A percentile compares a stretch with the other conserved stretches of the same genome.
Conservation (phyloP, 2,113 vertebrate genomes). For the Polypterus bichir region DNA sequence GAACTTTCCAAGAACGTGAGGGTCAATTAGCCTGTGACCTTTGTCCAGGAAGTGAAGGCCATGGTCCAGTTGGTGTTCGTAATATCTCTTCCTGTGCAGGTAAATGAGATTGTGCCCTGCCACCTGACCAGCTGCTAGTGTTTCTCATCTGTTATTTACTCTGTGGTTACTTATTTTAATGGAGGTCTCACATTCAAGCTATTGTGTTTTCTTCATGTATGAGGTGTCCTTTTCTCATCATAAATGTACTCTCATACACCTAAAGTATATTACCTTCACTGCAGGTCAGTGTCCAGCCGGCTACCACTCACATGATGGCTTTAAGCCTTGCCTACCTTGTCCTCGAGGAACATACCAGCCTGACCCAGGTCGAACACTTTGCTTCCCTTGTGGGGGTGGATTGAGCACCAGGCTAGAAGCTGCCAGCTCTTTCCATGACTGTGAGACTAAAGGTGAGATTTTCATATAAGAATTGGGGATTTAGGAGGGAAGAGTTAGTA, state of each 20-base stretch:
- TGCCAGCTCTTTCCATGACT: slow-evolving; percentile 85
- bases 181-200: too few species aligned
- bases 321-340: slow-evolving; percentile 82
- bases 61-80: slow-evolving; percentile 72
- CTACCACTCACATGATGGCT: slow-evolving; percentile 75
- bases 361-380: slow-evolving; percentile 75
- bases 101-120: slow-evolving; percentile 25
- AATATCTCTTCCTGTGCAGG: slow-evolving; percentile 85
- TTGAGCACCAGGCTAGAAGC: slow-evolving; percentile 81
- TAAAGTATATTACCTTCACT: neutral
- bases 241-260: too few species aligned
- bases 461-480: neutral
- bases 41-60: slow-evolving; percentile 84
- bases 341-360: slow-evolving; percentile 80
- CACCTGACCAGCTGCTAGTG: too few species aligned
- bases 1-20: slow-evolving; percentile 94
- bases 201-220: too few species aligned
- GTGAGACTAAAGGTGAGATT: slow-evolving; percentile 81
- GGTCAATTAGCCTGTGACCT: slow-evolving; percentile 93
- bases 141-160: too few species aligned
- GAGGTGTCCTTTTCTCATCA: too few species aligned
- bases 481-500: too few species aligned
- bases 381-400: slow-evolving; percentile 85
- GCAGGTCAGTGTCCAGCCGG: slow-evolving; percentile 83
- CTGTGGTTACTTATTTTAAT: too few species aligned